Evolutionary conservation across 2,113 vertebrate genomes (phyloP).

Genomic region (Theristicus caerulescens): DNA sequence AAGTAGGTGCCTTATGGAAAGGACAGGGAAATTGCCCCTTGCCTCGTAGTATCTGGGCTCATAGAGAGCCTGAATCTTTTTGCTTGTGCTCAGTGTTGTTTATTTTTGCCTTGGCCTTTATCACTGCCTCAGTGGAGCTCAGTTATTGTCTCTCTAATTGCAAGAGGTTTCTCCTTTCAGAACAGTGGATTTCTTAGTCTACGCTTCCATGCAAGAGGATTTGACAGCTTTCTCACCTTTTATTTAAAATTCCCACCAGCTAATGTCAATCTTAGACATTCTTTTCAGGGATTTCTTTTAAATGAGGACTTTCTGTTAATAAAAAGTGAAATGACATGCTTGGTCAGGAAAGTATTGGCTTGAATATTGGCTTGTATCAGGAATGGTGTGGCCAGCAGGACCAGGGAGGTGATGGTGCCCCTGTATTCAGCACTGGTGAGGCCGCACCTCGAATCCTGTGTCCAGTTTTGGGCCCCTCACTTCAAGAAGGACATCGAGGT

Average conservation of each 20-base stretch:
- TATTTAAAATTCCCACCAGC: neutral
- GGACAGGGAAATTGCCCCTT: neutral
- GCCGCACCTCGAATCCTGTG: too few species aligned
- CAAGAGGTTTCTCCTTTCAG: neutral
- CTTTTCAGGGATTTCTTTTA: neutral
- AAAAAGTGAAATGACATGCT: fast-evolving
- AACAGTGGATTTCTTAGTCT: neutral
- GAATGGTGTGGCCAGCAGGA: too few species aligned
- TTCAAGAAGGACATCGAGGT: too few species aligned
- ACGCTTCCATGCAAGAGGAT: neutral
- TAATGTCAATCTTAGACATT: neutral
- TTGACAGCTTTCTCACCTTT: neutral
- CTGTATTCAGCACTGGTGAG: too few species aligned
- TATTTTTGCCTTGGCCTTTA: neutral
- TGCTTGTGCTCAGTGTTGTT: neutral
- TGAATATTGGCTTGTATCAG: too few species aligned
- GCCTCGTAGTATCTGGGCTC: neutral
- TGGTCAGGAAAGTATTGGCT: neutral
- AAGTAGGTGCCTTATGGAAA: neutral
- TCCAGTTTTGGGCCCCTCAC: too few species aligned
- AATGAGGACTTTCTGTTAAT: neutral
- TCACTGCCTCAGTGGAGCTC: too few species aligned
- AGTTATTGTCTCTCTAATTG: neutral
- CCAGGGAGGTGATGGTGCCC: too few species aligned
- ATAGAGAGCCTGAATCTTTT: neutral